A percentile compares a stretch with the other conserved stretches of the same genome.
Conservation (phyloP, 2,888 invertebrate genomes). For the Noctua fimbriata region DNA sequence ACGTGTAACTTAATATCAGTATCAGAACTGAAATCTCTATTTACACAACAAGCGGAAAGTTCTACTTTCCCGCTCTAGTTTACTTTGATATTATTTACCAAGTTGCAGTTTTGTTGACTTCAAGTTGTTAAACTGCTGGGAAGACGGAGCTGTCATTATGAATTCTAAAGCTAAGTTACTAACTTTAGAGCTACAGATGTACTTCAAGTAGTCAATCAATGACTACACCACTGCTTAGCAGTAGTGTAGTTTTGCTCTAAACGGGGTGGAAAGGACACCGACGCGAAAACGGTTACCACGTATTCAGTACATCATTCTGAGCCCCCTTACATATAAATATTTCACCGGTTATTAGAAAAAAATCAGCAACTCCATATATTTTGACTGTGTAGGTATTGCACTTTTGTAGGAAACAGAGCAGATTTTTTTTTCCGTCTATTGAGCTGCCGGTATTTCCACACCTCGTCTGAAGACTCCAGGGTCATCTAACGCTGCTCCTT, state of each 20-base stretch:
- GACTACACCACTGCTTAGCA: background rate
- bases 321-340: no score
- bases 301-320: no score
- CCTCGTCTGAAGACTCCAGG: no score
- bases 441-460: no score
- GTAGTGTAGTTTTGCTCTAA: background rate
- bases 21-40: slow-evolving; percentile 11
- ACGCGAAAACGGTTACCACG: no score
- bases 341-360: no score
- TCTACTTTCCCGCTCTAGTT: slow-evolving; percentile 4
- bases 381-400: no score
- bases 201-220: slow-evolving; percentile 36
- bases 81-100: slow-evolving; percentile 45
- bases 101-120: slow-evolving; percentile 46
- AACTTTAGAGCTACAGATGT: slow-evolving; percentile 27
- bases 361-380: no score
- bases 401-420: no score
- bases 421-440: no score
- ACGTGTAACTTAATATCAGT: background rate
- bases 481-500: no score
- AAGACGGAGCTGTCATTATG: slow-evolving; percentile 33
- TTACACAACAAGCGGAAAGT: slow-evolving; percentile 14
- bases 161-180: slow-evolving; percentile 33
- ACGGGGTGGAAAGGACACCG: no score
- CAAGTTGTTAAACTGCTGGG: slow-evolving; percentile 37